Evolutionary conservation across 2,888 invertebrate genomes (phyloP).

Genomic region (Resseliella maxima): DNA sequence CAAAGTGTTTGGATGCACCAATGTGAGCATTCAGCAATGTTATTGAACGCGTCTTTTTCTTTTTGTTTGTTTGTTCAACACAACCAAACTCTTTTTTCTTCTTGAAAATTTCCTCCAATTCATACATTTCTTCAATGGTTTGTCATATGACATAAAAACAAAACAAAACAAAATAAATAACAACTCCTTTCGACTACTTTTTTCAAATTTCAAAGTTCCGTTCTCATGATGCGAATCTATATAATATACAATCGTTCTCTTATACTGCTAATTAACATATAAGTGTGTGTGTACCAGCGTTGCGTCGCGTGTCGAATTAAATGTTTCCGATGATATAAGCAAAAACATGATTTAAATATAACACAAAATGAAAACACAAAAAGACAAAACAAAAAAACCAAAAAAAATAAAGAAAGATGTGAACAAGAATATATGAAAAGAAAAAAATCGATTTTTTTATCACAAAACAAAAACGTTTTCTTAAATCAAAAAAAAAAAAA

Average conservation of each 20-base stretch:
- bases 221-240: background rate
- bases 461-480: slow-evolving; percentile 31
- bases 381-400: background rate
- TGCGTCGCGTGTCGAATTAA: slow-evolving; percentile 41
- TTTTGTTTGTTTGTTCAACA: too few relatives aligned
- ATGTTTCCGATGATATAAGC: background rate
- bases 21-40: background rate
- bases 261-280: background rate
- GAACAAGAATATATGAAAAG: background rate
- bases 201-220: background rate
- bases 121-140: background rate
- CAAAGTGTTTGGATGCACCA: background rate
- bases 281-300: slow-evolving; percentile 26
- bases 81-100: too few relatives aligned
- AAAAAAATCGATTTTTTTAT: slow-evolving; percentile 39
- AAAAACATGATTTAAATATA: background rate
- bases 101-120: too few relatives aligned
- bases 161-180: background rate
- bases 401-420: background rate
- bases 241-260: background rate
- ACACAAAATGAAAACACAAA: background rate
- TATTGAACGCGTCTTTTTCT: too few relatives aligned
- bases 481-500: slow-evolving; percentile 13
- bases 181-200: background rate
- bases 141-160: background rate